Evolutionary conservation across 1,140 invertebrate genomes (phyloP).

Genomic region (Drosophila tropicalis): DNA sequence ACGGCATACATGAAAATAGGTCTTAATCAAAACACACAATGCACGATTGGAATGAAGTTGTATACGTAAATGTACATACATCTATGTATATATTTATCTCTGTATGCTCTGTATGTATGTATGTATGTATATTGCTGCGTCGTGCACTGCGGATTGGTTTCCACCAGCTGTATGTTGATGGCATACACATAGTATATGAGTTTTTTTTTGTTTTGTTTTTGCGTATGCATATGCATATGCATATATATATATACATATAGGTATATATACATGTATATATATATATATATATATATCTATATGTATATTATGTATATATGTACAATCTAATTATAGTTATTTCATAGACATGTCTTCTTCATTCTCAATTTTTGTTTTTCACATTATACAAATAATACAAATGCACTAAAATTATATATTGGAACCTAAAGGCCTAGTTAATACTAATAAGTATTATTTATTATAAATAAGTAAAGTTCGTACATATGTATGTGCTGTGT

Average conservation of each 20-base stretch:
- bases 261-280: conserved; percentile 54
- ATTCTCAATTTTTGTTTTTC: conserved; percentile 35
- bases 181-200: conserved; percentile 48
- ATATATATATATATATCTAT: conserved; percentile 61
- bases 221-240: conserved; percentile 38
- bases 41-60: conserved; percentile 58
- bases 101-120: conserved; percentile 8
- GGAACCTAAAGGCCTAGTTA: conserved; percentile 58
- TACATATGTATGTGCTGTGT: conserved; percentile 52
- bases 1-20: conserved; percentile 47
- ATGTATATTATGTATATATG: conserved; percentile 46
- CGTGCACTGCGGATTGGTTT: conserved; percentile 43
- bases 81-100: conserved; percentile 53
- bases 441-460: conserved; percentile 59
- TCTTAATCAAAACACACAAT: conserved; percentile 50
- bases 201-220: conserved; percentile 31
- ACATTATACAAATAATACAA: conserved; percentile 81
- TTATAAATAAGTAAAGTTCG: conserved; percentile 57
- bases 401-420: conserved; percentile 63
- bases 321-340: conserved; percentile 63
- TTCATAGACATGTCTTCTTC: conserved; percentile 31
- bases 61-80: conserved; percentile 47
- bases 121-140: conserved; percentile 6
- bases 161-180: conserved; percentile 51
- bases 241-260: conserved; percentile 50